Percentiles rank a stretch among this genome's conserved stretches.
Evolutionary conservation across 1,140 invertebrate species (phyloP).

Genomic region (Eurosta solidaginis): DNA sequence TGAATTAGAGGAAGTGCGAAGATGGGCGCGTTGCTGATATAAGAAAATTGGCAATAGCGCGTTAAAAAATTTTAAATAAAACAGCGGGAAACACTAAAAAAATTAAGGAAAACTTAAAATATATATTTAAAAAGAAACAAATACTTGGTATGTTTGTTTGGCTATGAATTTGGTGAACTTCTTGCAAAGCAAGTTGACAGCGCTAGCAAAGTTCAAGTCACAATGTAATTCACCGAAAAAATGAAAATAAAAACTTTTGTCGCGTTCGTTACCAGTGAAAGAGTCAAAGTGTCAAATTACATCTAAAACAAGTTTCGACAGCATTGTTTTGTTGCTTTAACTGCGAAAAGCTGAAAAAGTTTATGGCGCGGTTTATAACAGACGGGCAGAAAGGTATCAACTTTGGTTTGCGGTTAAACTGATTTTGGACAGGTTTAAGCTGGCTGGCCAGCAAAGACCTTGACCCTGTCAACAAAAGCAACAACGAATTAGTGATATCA

Average conservation of each 20-base stretch:
- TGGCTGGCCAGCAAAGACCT: background rate
- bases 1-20: too few relatives aligned
- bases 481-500: background rate
- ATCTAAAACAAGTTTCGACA: background rate
- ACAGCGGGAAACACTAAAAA: too few relatives aligned
- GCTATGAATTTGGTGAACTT: too few relatives aligned
- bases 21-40: too few relatives aligned
- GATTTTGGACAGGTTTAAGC: background rate
- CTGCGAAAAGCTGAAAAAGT: background rate
- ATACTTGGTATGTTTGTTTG: too few relatives aligned
- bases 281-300: slow-evolving; percentile 27
- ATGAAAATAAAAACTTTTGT: slow-evolving; percentile 32
- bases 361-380: background rate
- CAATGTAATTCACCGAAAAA: too few relatives aligned
- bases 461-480: background rate
- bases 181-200: too few relatives aligned
- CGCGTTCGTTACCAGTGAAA: background rate
- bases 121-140: too few relatives aligned
- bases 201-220: background rate
- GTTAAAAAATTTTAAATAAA: too few relatives aligned
- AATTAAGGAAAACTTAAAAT: too few relatives aligned
- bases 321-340: background rate
- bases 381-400: background rate
- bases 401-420: slow-evolving; percentile 1
- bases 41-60: too few relatives aligned